Evolutionary conservation across 1,140 invertebrate species (phyloP).

Genomic region (Telenomus remus): DNA sequence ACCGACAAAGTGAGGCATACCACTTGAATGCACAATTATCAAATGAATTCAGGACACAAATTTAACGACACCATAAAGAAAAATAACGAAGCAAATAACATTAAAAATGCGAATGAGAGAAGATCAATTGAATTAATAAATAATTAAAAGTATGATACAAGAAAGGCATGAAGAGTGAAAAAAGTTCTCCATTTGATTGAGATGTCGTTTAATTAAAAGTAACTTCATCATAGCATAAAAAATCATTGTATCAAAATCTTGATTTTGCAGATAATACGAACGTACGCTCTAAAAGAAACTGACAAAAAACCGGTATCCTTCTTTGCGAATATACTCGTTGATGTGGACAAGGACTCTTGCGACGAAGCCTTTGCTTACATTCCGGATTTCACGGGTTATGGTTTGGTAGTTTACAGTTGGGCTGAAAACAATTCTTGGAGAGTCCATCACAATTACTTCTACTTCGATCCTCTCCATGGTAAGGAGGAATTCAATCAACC

Average conservation of each 20-base stretch:
- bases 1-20: constrained; percentile 77
- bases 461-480: constrained; percentile 85
- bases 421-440: constrained; percentile 84
- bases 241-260: not conserved
- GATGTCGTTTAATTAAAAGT: too few species aligned
- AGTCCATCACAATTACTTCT: constrained; percentile 86
- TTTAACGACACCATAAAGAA: too few species aligned
- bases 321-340: constrained; percentile 83
- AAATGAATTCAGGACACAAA: not conserved
- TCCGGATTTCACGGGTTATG: constrained; percentile 83
- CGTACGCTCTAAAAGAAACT: constrained; percentile 80
- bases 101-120: too few species aligned
- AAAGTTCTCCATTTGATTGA: too few species aligned
- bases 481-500: constrained; percentile 30
- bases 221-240: too few species aligned
- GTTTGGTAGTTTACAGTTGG: constrained; percentile 84
- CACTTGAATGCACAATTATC: not conserved
- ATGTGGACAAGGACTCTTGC: constrained; percentile 81
- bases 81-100: too few species aligned
- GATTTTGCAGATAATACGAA: constrained; percentile 75
- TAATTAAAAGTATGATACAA: too few species aligned
- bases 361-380: constrained; percentile 84
- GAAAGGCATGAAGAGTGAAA: too few species aligned
- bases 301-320: constrained; percentile 82
- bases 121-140: too few species aligned